phyloP scores from a whole-genome alignment of 2,888 invertebrate genomes.

The Mactromeris polynyma region DNA sequence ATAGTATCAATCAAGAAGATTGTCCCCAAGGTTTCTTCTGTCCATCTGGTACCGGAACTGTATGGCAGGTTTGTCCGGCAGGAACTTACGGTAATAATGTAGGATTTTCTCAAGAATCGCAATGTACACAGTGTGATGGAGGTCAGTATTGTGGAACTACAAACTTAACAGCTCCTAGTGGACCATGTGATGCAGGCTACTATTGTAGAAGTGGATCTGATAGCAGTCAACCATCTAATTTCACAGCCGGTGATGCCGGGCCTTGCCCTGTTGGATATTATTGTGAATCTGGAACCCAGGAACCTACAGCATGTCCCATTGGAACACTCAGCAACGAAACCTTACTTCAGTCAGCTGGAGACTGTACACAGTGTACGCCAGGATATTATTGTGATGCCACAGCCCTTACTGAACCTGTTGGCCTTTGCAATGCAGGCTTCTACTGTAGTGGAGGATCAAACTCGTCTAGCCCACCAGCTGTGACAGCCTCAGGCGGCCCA shows the following conservation, averaged over 20 bases:
- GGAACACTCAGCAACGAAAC: slow-evolving; percentile 85
- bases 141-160: slow-evolving; percentile 82
- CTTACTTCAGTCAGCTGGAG: slow-evolving; percentile 66
- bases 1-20: slow-evolving; percentile 76
- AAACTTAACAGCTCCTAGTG: slow-evolving; percentile 81
- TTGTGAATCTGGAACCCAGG: slow-evolving; percentile 80
- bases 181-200: slow-evolving; percentile 84
- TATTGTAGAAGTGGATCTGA: slow-evolving; percentile 83
- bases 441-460: slow-evolving; percentile 83
- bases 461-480: slow-evolving; percentile 76
- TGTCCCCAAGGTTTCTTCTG: slow-evolving; percentile 85
- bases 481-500: slow-evolving; percentile 81
- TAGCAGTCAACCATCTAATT: slow-evolving; percentile 74
- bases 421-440: slow-evolving; percentile 82
- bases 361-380: slow-evolving; percentile 82
- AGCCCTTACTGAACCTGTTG: slow-evolving; percentile 80
- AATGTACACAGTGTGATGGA: slow-evolving; percentile 84
- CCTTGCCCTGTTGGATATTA: slow-evolving; percentile 84
- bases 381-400: slow-evolving; percentile 83
- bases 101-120: slow-evolving; percentile 76
- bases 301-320: slow-evolving; percentile 82
- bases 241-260: slow-evolving; percentile 79
- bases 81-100: slow-evolving; percentile 82
- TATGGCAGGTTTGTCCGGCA: slow-evolving; percentile 83
- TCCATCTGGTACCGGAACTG: slow-evolving; percentile 79